A percentile compares a stretch with the other conserved stretches of the same genome.
These are phyloP conservation scores for Cryptotermes secundus DNA, from an alignment of 1,140 invertebrate genomes.

Conservation along the genomic window DNA sequence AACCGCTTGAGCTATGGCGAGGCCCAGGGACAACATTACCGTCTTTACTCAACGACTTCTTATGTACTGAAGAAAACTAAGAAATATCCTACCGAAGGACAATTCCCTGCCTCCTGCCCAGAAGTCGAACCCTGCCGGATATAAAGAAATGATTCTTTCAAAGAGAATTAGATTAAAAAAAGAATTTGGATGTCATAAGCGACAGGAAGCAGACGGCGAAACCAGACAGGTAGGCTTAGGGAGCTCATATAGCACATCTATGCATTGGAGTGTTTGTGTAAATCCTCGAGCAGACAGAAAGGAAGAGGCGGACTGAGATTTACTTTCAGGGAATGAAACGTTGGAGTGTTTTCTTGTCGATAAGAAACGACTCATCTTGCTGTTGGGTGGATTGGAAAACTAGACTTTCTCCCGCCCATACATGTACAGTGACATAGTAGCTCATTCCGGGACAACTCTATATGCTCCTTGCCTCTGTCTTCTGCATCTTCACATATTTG, in stretches of 20 bases:
- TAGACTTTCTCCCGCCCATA: background rate
- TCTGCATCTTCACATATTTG: too few relatives aligned
- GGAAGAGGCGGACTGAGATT: background rate
- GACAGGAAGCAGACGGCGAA: too few relatives aligned
- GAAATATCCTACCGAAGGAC: too few relatives aligned
- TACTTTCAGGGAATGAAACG: background rate
- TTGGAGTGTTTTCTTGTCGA: background rate
- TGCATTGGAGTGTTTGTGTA: background rate
- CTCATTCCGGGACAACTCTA: background rate
- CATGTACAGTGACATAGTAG: background rate
- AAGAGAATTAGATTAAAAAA: too few relatives aligned
- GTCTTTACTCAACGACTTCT: too few relatives aligned
- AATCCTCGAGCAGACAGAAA: background rate
- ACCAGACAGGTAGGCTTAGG: background rate
- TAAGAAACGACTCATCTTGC: constrained; percentile 7
- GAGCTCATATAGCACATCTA: background rate
- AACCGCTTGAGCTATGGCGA: too few relatives aligned
- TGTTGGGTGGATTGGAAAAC: constrained; percentile 1
- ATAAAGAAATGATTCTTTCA: too few relatives aligned
- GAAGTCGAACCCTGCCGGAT: too few relatives aligned
- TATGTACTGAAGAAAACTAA: too few relatives aligned
- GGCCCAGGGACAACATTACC: too few relatives aligned
- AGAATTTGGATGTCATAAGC: too few relatives aligned
- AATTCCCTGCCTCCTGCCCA: too few relatives aligned
- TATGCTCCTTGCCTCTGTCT: background rate